Conservation (phyloP, 2,888 invertebrate species). For the Chydorus sphaericus region DNA sequence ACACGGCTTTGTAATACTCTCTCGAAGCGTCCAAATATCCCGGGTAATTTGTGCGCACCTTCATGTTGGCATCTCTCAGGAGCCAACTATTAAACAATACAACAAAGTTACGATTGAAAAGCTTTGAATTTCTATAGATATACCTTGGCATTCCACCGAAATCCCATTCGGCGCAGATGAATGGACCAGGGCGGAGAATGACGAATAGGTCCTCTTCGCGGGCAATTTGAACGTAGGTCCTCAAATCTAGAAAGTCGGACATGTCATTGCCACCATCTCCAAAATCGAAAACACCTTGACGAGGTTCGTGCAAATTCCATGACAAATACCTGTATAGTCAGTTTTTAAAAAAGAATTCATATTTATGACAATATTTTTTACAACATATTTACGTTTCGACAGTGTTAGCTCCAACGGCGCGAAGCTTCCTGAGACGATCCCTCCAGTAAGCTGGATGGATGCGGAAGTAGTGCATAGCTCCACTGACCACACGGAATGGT, state of each 20-base stretch:
- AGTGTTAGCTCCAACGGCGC: not conserved
- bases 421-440: slow-evolving; percentile 23
- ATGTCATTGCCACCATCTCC: slow-evolving; percentile 25
- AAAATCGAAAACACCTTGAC: slow-evolving; percentile 28
- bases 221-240: slow-evolving; percentile 31
- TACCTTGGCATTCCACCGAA: slow-evolving; percentile 30
- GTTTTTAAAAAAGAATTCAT: not conserved
- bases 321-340: slow-evolving; percentile 25
- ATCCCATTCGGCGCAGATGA: slow-evolving; percentile 42
- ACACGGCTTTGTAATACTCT: slow-evolving; percentile 29
- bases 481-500: slow-evolving; percentile 33
- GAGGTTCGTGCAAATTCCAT: slow-evolving; percentile 33
- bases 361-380: not conserved
- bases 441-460: slow-evolving; percentile 36
- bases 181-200: slow-evolving; percentile 38
- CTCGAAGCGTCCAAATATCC: slow-evolving; percentile 30
- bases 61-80: slow-evolving; percentile 35
- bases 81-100: slow-evolving; percentile 34
- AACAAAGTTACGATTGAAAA: not conserved
- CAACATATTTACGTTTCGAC: not conserved
- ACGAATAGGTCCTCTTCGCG: slow-evolving; percentile 35
- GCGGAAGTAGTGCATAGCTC: slow-evolving; percentile 39
- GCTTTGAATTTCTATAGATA: not conserved
- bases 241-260: slow-evolving; percentile 25
- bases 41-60: slow-evolving; percentile 31